A percentile compares a stretch with the other conserved stretches of the same genome.
Conservation (phyloP, 1,140 invertebrate genomes). For the Bombus pascuorum region DNA sequence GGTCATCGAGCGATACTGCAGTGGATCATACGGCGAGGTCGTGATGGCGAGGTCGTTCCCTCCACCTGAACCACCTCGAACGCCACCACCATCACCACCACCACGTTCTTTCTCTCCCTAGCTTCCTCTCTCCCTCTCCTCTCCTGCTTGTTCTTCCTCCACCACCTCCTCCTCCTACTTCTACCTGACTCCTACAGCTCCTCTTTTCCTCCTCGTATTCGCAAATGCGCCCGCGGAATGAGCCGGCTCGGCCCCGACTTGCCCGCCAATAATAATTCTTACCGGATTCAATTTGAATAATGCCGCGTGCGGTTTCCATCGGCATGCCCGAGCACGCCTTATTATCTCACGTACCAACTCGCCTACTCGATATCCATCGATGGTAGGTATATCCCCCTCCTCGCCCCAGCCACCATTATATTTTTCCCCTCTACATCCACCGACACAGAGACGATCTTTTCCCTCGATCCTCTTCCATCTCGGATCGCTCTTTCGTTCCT, state of each 20-base stretch:
- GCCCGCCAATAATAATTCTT: conserved; percentile 81
- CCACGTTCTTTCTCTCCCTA: background rate
- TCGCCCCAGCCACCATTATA: conserved; percentile 59
- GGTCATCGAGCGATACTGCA: conserved; percentile 70
- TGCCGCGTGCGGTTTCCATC: conserved; percentile 81
- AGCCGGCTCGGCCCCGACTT: conserved; percentile 70
- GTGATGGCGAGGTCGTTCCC: conserved; percentile 68
- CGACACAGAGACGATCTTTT: background rate
- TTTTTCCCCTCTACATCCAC: conserved; percentile 52
- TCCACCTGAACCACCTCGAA: conserved; percentile 46
- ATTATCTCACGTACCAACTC: conserved; percentile 81
- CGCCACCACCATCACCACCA: conserved; percentile 22
- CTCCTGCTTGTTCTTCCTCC: background rate
- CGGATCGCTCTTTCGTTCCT: background rate
- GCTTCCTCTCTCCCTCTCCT: conserved; percentile 9
- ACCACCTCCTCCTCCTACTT: conserved; percentile 12
- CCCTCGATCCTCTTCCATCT: background rate
- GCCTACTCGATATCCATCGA: conserved; percentile 78
- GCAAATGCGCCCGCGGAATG: conserved; percentile 75
- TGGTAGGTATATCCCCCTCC: conserved; percentile 62
- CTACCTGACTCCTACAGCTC: conserved; percentile 37
- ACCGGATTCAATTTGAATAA: conserved; percentile 82
- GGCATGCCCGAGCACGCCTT: conserved; percentile 78
- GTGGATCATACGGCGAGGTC: conserved; percentile 68
- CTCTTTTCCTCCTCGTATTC: conserved; percentile 69